Conservation (phyloP, 1,140 invertebrate genomes). For the Pectinophora gossypiella region DNA sequence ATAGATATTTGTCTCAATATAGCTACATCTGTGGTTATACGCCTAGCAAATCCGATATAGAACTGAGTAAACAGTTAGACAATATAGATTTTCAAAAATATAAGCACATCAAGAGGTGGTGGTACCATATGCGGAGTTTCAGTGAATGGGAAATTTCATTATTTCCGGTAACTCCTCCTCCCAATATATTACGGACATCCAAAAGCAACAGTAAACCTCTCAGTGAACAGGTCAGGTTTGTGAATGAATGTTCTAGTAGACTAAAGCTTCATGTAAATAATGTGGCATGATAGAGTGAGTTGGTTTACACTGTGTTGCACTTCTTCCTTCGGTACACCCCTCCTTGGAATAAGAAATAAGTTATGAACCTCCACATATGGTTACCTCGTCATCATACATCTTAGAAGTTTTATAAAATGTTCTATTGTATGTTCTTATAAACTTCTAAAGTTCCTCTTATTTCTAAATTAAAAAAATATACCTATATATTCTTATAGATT, state of each 20-base stretch:
- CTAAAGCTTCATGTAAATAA: not conserved
- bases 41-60: slow-evolving; percentile 72
- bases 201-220: slow-evolving; percentile 34
- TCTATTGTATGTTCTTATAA: too few relatives aligned
- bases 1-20: slow-evolving; percentile 64
- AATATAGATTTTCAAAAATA: slow-evolving; percentile 54
- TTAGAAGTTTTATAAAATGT: slow-evolving; percentile 7
- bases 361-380: slow-evolving; percentile 57
- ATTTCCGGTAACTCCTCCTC: slow-evolving; percentile 47
- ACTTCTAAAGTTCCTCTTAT: not conserved
- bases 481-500: slow-evolving; percentile 5
- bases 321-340: slow-evolving; percentile 10
- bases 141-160: slow-evolving; percentile 63
- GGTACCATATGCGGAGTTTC: slow-evolving; percentile 77
- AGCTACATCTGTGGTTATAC: slow-evolving; percentile 77
- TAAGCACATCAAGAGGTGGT: slow-evolving; percentile 77
- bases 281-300: too few relatives aligned
- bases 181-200: not conserved
- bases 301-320: slow-evolving; percentile 7
- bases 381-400: slow-evolving; percentile 35
- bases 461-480: not conserved
- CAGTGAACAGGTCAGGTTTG: slow-evolving; percentile 72
- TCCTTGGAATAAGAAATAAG: not conserved
- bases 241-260: slow-evolving; percentile 16
- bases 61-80: slow-evolving; percentile 63